phyloP scores from a whole-genome alignment of 2,797 vertebrate species.

The Takifugu ocellatus region DNA sequence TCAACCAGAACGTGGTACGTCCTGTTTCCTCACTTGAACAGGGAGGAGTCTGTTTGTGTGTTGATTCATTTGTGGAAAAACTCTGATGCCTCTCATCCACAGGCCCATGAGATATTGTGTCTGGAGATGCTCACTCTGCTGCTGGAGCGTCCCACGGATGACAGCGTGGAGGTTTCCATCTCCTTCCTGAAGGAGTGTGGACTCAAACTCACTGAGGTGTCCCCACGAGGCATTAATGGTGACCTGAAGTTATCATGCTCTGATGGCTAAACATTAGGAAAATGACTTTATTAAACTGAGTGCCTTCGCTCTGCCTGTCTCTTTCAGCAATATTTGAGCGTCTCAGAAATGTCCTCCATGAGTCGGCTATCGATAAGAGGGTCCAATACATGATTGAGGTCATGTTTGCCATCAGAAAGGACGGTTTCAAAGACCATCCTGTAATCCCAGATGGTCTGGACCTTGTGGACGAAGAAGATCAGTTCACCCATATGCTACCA shows the following conservation, averaged over 20 bases:
- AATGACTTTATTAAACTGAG: neutral
- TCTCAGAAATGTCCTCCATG: slow-evolving; percentile 93
- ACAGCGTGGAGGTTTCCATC: slow-evolving; percentile 96
- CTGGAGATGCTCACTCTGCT: slow-evolving; percentile 97
- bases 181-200: slow-evolving; percentile 96
- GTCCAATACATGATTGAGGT: slow-evolving; percentile 99
- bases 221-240: slow-evolving; percentile 95
- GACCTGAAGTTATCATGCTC: slow-evolving; percentile 13
- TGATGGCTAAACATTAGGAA: neutral
- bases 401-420: slow-evolving; percentile 97
- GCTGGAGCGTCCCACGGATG: slow-evolving; percentile 93
- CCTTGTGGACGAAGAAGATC: slow-evolving; percentile 94
- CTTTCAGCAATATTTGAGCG: slow-evolving; percentile 93
- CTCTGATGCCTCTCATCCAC: neutral
- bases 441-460: slow-evolving; percentile 89
- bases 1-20: slow-evolving; percentile 99
- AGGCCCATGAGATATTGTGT: slow-evolving; percentile 96
- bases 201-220: slow-evolving; percentile 94
- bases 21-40: neutral
- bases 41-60: neutral
- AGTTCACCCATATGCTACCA: slow-evolving; percentile 97
- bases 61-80: neutral
- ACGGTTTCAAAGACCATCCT: slow-evolving; percentile 97
- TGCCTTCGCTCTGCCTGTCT: neutral
- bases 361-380: slow-evolving; percentile 95